These are phyloP conservation scores for Brachyptera putata DNA, from an alignment of 2,888 invertebrate genomes.

Conservation along the genomic window DNA sequence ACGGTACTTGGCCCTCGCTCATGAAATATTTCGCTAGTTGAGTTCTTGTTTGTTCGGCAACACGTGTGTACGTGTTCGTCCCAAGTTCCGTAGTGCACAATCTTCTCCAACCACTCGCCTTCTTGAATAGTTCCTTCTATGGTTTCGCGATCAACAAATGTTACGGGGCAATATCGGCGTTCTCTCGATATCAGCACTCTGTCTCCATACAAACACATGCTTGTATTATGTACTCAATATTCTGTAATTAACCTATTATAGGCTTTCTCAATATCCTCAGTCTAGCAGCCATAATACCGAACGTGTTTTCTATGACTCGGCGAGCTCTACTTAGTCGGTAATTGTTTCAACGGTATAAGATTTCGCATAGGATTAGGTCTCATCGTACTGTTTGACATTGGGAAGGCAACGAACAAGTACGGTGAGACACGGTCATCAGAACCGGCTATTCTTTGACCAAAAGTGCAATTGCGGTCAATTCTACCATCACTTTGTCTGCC, in stretches of 20 bases:
- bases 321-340: no score
- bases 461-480: conserved; percentile 18
- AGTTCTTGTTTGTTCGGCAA: neutral
- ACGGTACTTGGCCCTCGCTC: no score
- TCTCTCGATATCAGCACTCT: neutral
- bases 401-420: neutral
- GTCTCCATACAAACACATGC: neutral
- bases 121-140: neutral
- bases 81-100: neutral
- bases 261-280: no score
- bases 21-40: no score
- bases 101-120: neutral
- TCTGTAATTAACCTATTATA: neutral
- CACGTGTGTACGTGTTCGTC: neutral
- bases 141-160: neutral
- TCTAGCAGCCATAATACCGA: no score
- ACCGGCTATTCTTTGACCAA: neutral
- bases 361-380: neutral
- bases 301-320: no score
- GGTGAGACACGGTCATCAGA: neutral
- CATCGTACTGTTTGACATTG: neutral
- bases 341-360: neutral
- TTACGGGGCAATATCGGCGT: neutral
- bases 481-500: conserved; percentile 23
- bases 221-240: neutral